Evolutionary conservation across 2,888 invertebrate species (phyloP).

Genomic region (Calameuta pallipes): DNA sequence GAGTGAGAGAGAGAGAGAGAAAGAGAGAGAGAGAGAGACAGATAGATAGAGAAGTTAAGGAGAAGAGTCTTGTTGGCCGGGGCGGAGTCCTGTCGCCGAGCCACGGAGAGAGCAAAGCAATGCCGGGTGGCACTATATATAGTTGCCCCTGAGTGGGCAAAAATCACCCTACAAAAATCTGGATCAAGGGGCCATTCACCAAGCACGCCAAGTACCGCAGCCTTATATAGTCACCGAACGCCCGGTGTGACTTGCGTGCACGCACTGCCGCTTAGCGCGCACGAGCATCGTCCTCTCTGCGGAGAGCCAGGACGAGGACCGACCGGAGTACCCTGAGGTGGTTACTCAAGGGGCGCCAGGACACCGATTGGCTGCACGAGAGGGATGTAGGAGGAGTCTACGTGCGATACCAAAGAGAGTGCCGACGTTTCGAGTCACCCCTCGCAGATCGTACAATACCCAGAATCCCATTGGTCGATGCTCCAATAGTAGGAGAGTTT

Average conservation of each 20-base stretch:
- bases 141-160: constrained; percentile 52
- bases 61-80: not conserved
- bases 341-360: not conserved
- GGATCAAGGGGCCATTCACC: constrained; percentile 57
- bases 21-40: constrained; percentile 12
- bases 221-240: not conserved
- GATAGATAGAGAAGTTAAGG: constrained; percentile 11
- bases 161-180: constrained; percentile 54
- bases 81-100: not conserved
- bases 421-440: not conserved
- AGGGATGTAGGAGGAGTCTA: not conserved
- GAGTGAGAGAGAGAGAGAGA: not conserved
- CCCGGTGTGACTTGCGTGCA: not conserved
- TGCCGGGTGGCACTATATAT: constrained; percentile 43
- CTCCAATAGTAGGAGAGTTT: not conserved
- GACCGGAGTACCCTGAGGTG: not conserved
- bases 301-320: not conserved
- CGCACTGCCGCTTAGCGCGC: not conserved
- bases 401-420: not conserved
- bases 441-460: not conserved
- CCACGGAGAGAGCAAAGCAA: constrained; percentile 27
- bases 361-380: not conserved
- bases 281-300: not conserved
- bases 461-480: not conserved
- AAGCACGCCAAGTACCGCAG: constrained; percentile 22